Evolutionary conservation across 1,140 invertebrate species (phyloP).

Genomic region (Bombus terrestris): DNA sequence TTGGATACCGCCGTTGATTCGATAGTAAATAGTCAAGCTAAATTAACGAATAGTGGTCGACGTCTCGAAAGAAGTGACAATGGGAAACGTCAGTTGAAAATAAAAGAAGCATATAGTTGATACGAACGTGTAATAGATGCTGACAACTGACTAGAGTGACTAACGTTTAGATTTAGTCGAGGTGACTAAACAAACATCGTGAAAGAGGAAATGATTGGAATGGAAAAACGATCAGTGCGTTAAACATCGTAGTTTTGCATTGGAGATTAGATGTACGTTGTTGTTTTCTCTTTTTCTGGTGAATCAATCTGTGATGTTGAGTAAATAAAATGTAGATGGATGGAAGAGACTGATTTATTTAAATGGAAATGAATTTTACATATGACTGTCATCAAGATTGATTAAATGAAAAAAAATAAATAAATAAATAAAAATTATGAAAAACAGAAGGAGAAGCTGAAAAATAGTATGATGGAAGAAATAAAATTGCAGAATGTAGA

Average conservation of each 20-base stretch:
- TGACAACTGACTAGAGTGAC: not conserved
- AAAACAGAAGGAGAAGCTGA: not conserved
- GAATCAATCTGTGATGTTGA: not conserved
- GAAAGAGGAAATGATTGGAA: not conserved
- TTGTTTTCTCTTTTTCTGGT: not conserved
- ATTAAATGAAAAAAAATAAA: not conserved
- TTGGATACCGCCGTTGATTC: not conserved
- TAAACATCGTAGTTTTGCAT: not conserved
- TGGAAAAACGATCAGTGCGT: conserved; percentile 1
- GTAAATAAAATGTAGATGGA: not conserved
- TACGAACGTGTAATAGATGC: not conserved
- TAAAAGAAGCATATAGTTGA: not conserved
- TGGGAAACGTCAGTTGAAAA: not conserved
- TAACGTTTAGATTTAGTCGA: not conserved
- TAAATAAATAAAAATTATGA: not conserved
- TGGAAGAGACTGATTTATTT: not conserved
- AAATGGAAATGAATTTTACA: not conserved
- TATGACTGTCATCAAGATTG: not conserved
- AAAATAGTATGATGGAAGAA: too few species aligned
- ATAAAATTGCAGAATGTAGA: not conserved
- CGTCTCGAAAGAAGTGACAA: not conserved
- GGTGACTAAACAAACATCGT: not conserved
- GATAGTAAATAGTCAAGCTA: not conserved
- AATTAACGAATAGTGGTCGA: not conserved
- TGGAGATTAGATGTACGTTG: not conserved